A percentile compares a stretch with the other conserved stretches of the same genome.
These are phyloP conservation scores for Scleropages formosus DNA, from an alignment of 2,797 vertebrate genomes.

Conservation along the genomic window DNA sequence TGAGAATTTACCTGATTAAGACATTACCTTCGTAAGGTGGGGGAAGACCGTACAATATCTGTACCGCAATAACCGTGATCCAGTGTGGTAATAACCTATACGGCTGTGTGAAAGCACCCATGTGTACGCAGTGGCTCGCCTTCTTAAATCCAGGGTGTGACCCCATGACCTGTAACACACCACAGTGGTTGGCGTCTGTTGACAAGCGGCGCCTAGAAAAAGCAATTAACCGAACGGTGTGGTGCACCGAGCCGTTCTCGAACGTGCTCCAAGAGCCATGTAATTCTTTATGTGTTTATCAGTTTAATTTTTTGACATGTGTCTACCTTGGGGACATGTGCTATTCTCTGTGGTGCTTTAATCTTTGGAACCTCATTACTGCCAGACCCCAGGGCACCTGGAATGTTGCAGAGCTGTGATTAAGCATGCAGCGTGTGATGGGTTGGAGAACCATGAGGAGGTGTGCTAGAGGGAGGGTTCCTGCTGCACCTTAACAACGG, in stretches of 20 bases:
- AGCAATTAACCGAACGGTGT: neutral
- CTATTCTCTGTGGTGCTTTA: neutral
- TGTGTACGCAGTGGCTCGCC: too few species aligned
- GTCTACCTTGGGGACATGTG: neutral
- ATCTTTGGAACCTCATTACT: slow-evolving; percentile 3
- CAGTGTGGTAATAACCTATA: too few species aligned
- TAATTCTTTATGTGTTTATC: neutral
- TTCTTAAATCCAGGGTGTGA: too few species aligned
- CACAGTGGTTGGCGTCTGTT: neutral
- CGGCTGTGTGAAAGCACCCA: too few species aligned
- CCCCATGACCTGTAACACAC: neutral
- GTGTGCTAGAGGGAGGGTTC: too few species aligned
- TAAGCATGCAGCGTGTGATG: neutral
- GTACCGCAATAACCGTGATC: too few species aligned
- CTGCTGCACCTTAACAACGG: too few species aligned
- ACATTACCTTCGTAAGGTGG: too few species aligned
- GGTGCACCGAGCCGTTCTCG: slow-evolving; percentile 10
- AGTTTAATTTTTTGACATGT: neutral
- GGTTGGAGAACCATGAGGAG: neutral
- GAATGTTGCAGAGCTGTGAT: neutral
- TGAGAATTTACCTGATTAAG: too few species aligned
- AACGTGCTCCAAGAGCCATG: neutral
- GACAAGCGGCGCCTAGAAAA: slow-evolving; percentile 5
- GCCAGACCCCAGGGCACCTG: neutral
- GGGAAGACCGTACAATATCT: too few species aligned